Conservation (phyloP, 2,888 invertebrate genomes). For the Catocala nupta region DNA sequence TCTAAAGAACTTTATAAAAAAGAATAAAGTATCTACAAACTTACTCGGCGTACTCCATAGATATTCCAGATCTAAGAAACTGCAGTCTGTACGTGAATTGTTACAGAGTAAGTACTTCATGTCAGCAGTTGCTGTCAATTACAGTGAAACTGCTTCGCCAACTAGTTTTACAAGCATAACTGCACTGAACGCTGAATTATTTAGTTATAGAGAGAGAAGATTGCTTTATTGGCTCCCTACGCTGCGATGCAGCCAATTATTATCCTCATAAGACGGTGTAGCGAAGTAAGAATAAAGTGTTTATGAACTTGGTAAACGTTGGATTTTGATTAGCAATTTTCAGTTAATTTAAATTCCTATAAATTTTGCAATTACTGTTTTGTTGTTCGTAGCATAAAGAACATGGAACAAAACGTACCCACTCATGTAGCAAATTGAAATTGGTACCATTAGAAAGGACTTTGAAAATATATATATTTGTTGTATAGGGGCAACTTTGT, state of each 20-base stretch:
- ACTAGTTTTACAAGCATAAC: constrained; percentile 24
- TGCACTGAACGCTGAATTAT: constrained; percentile 27
- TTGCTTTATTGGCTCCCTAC: constrained; percentile 22
- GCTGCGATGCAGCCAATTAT: constrained; percentile 18
- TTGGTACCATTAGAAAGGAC: too few relatives aligned
- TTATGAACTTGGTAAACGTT: too few relatives aligned
- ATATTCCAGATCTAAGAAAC: constrained; percentile 15
- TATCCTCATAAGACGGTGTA: constrained; percentile 20
- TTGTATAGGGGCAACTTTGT: too few relatives aligned
- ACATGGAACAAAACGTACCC: too few relatives aligned
- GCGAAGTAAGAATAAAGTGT: background rate
- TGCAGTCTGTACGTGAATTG: constrained; percentile 6
- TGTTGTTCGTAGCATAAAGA: too few relatives aligned
- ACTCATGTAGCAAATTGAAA: too few relatives aligned
- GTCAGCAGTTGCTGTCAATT: constrained; percentile 30
- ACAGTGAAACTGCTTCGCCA: constrained; percentile 20
- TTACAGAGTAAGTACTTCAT: constrained; percentile 8
- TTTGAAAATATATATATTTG: too few relatives aligned
- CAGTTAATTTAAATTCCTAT: too few relatives aligned
- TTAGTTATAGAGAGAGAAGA: constrained; percentile 26
- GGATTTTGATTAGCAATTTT: background rate
- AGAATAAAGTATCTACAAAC: too few relatives aligned
- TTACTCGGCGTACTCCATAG: too few relatives aligned
- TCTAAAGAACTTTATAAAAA: too few relatives aligned
- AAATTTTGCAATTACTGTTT: too few relatives aligned